phyloP scores from a whole-genome alignment of 2,113 vertebrate species.

The Sarotherodon lohbergeri region DNA sequence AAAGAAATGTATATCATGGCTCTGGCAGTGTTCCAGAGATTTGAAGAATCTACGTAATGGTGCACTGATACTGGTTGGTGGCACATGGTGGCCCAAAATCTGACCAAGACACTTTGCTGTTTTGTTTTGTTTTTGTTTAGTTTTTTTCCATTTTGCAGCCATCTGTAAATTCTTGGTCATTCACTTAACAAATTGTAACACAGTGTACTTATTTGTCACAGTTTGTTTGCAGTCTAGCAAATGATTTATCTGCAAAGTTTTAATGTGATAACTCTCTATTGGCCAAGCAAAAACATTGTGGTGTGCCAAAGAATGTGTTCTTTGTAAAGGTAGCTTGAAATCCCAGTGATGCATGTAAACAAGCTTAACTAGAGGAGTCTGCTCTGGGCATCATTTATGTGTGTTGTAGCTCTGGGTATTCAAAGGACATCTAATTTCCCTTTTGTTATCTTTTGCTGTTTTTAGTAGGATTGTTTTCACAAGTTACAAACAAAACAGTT shows the following conservation, averaged over 20 bases:
- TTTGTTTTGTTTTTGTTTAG: neutral
- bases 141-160: neutral
- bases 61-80: neutral
- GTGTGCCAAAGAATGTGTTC: neutral
- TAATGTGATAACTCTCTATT: neutral
- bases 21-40: neutral
- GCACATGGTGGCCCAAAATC: neutral
- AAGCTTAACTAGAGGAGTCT: neutral
- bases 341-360: neutral
- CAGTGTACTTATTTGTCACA: neutral
- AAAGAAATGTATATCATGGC: neutral
- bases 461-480: neutral
- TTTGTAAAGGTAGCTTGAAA: neutral
- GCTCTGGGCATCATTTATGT: neutral
- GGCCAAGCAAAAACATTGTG: neutral
- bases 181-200: neutral
- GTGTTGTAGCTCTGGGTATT: constrained; percentile 4
- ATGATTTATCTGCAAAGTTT: neutral
- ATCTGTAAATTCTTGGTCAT: neutral
- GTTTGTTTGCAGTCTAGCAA: neutral
- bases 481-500: neutral
- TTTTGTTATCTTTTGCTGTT: neutral
- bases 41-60: neutral
- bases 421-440: constrained; percentile 20
- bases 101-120: neutral